phyloP scores from a whole-genome alignment of 2,888 invertebrate species.

The Andrena haemorrhoa region DNA sequence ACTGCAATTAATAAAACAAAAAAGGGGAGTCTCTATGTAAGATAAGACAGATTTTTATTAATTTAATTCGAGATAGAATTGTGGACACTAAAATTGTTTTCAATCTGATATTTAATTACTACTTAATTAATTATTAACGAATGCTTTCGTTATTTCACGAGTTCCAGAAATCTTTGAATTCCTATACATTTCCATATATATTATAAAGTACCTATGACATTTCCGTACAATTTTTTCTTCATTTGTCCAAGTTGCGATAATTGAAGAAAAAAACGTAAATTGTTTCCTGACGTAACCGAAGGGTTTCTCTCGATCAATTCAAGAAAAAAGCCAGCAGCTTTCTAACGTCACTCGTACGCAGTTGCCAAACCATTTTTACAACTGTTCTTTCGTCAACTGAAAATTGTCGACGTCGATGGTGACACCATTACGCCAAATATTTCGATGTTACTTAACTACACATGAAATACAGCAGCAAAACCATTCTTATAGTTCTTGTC shows the following conservation, averaged over 20 bases:
- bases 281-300: constrained; percentile 32
- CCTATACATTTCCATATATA: too few species aligned
- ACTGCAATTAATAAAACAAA: too few species aligned
- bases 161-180: too few species aligned
- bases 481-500: constrained; percentile 4
- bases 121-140: too few species aligned
- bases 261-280: constrained; percentile 3
- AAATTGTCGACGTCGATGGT: constrained; percentile 41
- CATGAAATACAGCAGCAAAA: constrained; percentile 37
- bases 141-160: too few species aligned
- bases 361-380: constrained; percentile 59
- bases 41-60: too few species aligned
- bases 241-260: background rate
- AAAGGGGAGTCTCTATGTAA: too few species aligned
- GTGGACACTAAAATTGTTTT: too few species aligned
- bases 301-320: constrained; percentile 37
- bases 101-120: too few species aligned
- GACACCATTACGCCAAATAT: constrained; percentile 15
- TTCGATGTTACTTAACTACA: constrained; percentile 32
- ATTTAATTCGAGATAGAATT: too few species aligned
- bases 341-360: constrained; percentile 71
- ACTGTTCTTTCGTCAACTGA: constrained; percentile 52
- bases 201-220: too few species aligned
- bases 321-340: constrained; percentile 60
- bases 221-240: background rate